Evolutionary conservation across 1,140 invertebrate genomes (phyloP).

Genomic region (Tetragnatha versicolor): DNA sequence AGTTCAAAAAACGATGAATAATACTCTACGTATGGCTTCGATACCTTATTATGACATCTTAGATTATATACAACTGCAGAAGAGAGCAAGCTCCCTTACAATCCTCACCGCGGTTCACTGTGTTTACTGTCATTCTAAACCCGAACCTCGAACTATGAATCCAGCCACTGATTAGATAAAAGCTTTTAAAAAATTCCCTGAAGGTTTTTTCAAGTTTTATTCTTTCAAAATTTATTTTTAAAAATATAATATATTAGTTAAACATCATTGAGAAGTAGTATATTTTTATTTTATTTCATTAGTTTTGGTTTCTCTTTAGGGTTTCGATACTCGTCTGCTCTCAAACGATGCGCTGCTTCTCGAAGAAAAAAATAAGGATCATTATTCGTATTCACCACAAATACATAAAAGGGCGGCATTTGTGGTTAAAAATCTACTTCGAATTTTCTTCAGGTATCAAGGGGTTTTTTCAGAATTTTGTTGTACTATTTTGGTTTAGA

Average conservation of each 20-base stretch:
- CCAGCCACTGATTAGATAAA: neutral
- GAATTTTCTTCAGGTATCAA: no score
- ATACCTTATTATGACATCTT: conserved; percentile 13
- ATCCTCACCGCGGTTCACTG: conserved; percentile 26
- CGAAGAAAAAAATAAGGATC: no score
- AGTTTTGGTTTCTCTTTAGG: no score
- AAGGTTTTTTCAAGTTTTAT: neutral
- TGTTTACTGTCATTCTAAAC: conserved; percentile 27
- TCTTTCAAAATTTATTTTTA: neutral
- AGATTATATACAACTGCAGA: conserved; percentile 37
- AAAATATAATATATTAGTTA: neutral
- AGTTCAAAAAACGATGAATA: neutral
- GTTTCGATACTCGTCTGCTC: no score
- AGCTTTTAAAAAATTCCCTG: neutral
- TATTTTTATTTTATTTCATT: no score
- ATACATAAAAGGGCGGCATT: no score
- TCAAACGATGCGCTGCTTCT: no score
- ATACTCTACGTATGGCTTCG: neutral
- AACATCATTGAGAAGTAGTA: no score
- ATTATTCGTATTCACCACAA: no score
- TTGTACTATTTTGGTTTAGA: no score
- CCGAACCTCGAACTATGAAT: neutral
- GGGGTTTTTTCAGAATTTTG: no score
- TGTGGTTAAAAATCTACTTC: no score
- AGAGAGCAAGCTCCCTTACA: conserved; percentile 41